These are phyloP conservation scores for Campylorhamphus procurvoides DNA, from an alignment of 2,113 vertebrate species.

Conservation along the genomic window DNA sequence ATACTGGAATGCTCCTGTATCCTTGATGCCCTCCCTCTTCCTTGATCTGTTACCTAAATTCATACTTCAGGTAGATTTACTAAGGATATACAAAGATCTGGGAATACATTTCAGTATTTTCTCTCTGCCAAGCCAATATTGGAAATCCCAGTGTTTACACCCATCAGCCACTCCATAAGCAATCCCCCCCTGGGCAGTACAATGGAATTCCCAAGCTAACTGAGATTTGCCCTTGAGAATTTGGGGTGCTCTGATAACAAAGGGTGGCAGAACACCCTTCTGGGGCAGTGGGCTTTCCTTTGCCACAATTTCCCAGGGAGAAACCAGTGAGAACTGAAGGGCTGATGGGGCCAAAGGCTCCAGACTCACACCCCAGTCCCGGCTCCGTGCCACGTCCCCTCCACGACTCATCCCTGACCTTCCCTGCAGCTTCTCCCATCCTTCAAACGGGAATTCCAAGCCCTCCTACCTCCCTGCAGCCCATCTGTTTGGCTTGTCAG, in stretches of 20 bases:
- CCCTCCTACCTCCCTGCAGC: not conserved
- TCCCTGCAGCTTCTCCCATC: constrained; percentile 2
- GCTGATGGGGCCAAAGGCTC: not conserved
- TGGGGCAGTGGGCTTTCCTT: not conserved
- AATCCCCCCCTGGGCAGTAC: not conserved
- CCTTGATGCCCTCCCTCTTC: not conserved
- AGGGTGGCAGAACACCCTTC: not conserved
- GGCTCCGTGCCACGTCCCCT: not conserved
- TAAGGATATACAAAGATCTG: not conserved
- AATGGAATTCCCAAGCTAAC: not conserved
- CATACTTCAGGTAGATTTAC: not conserved
- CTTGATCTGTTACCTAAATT: not conserved
- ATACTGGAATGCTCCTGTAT: not conserved
- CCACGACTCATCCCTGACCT: not conserved
- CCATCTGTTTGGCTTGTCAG: constrained; percentile 36
- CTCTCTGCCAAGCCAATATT: not conserved
- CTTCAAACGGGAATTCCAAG: not conserved
- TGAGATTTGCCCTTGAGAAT: not conserved
- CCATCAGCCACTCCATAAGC: not conserved
- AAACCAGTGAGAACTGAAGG: not conserved
- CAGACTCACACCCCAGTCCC: not conserved
- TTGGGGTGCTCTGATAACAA: not conserved
- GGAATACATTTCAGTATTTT: not conserved
- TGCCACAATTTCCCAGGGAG: not conserved
- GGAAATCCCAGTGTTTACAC: not conserved